phyloP scores from a whole-genome alignment of 23 tunicate species.

The Corella eumyota region DNA sequence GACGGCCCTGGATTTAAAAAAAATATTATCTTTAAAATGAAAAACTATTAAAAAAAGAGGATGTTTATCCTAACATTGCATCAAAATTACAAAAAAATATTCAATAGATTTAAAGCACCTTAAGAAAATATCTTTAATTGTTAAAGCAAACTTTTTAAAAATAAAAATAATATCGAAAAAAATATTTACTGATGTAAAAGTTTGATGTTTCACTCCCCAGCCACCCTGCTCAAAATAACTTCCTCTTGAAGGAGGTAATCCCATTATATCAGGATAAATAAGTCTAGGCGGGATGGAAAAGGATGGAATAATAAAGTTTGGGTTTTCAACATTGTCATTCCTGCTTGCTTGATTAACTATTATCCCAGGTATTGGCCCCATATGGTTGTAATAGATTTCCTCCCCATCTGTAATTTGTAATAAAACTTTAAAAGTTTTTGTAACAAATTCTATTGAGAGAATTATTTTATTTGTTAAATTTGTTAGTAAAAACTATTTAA shows the following conservation, averaged over 20 bases:
- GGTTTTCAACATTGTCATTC: too few relatives aligned
- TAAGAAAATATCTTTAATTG: not conserved
- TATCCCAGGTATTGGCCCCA: too few relatives aligned
- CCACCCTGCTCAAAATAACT: constrained; percentile 29
- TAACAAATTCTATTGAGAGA: too few relatives aligned
- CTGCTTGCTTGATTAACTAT: too few relatives aligned
- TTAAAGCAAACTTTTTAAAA: not conserved
- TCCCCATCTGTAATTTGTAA: too few relatives aligned
- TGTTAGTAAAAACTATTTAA: too few relatives aligned
- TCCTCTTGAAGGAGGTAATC: constrained; percentile 61
- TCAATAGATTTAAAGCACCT: not conserved
- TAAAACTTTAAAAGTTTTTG: too few relatives aligned
- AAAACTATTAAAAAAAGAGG: not conserved
- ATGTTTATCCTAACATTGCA: too few relatives aligned
- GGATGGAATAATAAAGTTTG: too few relatives aligned
- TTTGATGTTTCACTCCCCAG: not conserved
- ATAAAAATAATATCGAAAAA: not conserved
- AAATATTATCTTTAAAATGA: not conserved
- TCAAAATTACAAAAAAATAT: not conserved
- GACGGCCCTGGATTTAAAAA: constrained; percentile 19
- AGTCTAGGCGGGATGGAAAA: constrained; percentile 18
- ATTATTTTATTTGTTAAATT: too few relatives aligned
- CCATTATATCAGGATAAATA: constrained; percentile 16
- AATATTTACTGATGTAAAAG: constrained; percentile 9
- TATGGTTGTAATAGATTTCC: too few relatives aligned